Evolutionary conservation across 2,888 invertebrate species (phyloP).

Genomic region (Hololepta plana): DNA sequence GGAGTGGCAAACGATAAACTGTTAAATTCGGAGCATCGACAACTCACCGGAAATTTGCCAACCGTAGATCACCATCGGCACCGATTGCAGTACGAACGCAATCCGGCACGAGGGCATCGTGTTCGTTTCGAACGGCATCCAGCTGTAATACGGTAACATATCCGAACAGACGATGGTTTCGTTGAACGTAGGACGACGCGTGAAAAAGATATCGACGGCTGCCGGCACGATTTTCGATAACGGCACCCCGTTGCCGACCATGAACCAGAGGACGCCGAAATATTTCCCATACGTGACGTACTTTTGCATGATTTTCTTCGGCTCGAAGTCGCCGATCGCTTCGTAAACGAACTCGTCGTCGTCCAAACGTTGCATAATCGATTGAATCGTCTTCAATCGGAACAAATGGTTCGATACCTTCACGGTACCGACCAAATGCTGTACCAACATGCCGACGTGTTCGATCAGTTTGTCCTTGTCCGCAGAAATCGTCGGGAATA

Average conservation of each 20-base stretch:
- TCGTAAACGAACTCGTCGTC: conserved; percentile 7
- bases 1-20: background rate
- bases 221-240: too few species aligned
- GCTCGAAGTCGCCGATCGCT: conserved; percentile 3
- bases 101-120: conserved; percentile 1
- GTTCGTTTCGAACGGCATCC: conserved; percentile 6
- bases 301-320: conserved; percentile 3
- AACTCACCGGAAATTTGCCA: conserved; percentile 6
- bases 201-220: too few species aligned
- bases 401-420: too few species aligned
- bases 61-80: conserved; percentile 5
- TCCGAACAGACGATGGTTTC: conserved; percentile 2
- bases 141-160: conserved; percentile 7
- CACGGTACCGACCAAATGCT: too few species aligned
- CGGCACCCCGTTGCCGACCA: too few species aligned
- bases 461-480: too few species aligned
- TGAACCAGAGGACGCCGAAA: too few species aligned
- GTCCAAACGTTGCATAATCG: conserved; percentile 5
- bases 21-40: background rate
- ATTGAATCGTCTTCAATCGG: too few species aligned
- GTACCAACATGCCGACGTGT: too few species aligned
- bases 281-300: too few species aligned
- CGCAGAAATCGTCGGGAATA: too few species aligned
- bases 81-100: conserved; percentile 2
- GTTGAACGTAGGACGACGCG: too few species aligned